phyloP scores from a whole-genome alignment of 2,888 invertebrate genomes.

The Blera fallax region DNA sequence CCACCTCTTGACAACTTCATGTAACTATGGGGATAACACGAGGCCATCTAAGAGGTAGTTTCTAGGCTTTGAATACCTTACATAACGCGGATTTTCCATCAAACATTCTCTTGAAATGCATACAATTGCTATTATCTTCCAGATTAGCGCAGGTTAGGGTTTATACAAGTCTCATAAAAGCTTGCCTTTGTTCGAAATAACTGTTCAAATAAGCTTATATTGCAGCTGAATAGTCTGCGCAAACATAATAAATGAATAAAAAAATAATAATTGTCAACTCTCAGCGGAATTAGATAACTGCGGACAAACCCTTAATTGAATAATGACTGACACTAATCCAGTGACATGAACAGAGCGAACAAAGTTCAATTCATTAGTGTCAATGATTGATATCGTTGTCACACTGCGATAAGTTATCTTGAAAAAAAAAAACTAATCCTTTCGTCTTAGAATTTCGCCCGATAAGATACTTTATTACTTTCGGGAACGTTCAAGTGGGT shows the following conservation, averaged over 20 bases:
- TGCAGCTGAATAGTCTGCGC: not conserved
- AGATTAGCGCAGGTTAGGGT: not conserved
- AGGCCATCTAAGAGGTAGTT: no score
- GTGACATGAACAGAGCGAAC: not conserved
- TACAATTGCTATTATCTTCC: not conserved
- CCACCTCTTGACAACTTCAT: no score
- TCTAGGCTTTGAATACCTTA: not conserved
- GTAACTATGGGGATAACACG: no score
- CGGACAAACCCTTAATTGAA: constrained; percentile 39
- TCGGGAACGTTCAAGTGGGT: not conserved
- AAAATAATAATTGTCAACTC: not conserved
- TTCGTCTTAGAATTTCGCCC: not conserved
- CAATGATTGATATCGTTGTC: constrained; percentile 18
- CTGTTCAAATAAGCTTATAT: not conserved
- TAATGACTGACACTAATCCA: constrained; percentile 27
- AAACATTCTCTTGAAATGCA: not conserved
- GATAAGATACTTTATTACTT: not conserved
- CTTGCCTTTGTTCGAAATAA: not conserved
- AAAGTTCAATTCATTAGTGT: constrained; percentile 34
- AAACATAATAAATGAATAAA: not conserved
- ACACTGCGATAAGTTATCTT: not conserved
- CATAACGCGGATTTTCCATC: not conserved
- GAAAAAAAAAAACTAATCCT: not conserved
- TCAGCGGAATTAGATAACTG: not conserved
- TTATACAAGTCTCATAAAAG: not conserved